Conservation (phyloP, 2,797 vertebrate genomes). For the Ciconia nigra region DNA sequence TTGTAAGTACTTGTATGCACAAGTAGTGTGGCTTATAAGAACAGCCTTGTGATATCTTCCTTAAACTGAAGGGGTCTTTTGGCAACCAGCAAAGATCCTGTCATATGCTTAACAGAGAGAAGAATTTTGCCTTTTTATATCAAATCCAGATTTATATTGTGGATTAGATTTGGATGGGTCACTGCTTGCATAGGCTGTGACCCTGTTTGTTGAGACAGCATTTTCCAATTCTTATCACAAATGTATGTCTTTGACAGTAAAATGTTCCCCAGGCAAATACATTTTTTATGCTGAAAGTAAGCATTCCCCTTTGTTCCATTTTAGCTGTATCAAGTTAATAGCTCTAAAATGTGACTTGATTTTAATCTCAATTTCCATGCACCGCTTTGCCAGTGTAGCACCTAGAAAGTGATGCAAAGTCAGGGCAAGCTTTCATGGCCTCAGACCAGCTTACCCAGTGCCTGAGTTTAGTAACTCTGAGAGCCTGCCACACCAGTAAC, state of each 20-base stretch:
- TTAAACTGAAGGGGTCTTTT: background rate
- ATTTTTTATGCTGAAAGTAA: background rate
- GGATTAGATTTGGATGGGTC: background rate
- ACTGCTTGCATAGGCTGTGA: background rate
- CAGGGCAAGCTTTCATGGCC: background rate
- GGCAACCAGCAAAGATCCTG: background rate
- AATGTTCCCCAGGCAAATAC: background rate
- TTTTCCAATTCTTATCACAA: background rate
- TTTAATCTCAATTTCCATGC: background rate
- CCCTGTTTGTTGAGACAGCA: background rate
- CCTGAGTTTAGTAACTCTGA: background rate
- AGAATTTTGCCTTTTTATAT: background rate
- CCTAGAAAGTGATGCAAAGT: background rate
- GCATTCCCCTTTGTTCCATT: background rate
- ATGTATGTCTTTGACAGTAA: background rate
- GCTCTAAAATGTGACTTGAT: background rate
- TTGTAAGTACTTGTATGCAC: background rate
- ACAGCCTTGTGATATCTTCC: background rate
- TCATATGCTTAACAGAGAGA: background rate
- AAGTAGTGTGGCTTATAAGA: background rate
- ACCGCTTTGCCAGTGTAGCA: background rate
- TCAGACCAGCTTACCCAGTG: background rate
- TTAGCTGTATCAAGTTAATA: background rate
- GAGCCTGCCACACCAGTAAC: background rate
- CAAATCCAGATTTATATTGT: background rate